These are phyloP conservation scores for Archips crataeganus DNA, from an alignment of 2,888 invertebrate genomes.

Conservation along the genomic window DNA sequence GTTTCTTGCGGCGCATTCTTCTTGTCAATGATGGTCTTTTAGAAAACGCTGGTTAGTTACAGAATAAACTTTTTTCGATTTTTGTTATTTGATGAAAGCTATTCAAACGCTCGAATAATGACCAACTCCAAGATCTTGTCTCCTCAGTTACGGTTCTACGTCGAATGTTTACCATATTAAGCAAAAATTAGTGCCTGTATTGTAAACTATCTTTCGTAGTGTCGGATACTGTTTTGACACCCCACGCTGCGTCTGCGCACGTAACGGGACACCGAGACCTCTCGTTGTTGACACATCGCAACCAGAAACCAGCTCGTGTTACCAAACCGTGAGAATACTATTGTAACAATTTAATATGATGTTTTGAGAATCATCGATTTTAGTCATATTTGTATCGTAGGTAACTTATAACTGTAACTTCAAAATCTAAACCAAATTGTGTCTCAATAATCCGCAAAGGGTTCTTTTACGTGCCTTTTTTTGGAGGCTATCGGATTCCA, in stretches of 20 bases:
- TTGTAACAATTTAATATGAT: background rate
- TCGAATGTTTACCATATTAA: background rate
- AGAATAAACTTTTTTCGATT: too few species aligned
- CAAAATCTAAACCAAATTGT: too few species aligned
- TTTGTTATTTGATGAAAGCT: too few species aligned
- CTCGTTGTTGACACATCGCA: slow-evolving; percentile 33
- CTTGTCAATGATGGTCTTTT: too few species aligned
- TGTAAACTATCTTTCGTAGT: background rate
- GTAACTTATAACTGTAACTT: background rate
- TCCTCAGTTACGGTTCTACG: background rate
- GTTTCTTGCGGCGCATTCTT: too few species aligned
- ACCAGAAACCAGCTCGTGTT: slow-evolving; percentile 22
- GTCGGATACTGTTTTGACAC: slow-evolving; percentile 35
- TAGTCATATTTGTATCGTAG: background rate
- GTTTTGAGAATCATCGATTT: background rate
- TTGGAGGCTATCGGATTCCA: too few species aligned
- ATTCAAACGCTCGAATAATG: too few species aligned
- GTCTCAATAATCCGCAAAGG: too few species aligned
- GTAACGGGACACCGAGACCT: slow-evolving; percentile 36
- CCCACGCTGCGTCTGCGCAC: slow-evolving; percentile 26
- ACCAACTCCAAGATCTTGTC: background rate
- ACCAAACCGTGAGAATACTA: slow-evolving; percentile 27
- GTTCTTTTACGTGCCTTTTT: too few species aligned
- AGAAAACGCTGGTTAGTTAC: too few species aligned
- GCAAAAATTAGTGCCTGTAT: background rate